Evolutionary conservation across 1,140 invertebrate species (phyloP), one percentile per base, ranked within the genome.

Genomic region (Acromyrmex heyeri): DNA sequence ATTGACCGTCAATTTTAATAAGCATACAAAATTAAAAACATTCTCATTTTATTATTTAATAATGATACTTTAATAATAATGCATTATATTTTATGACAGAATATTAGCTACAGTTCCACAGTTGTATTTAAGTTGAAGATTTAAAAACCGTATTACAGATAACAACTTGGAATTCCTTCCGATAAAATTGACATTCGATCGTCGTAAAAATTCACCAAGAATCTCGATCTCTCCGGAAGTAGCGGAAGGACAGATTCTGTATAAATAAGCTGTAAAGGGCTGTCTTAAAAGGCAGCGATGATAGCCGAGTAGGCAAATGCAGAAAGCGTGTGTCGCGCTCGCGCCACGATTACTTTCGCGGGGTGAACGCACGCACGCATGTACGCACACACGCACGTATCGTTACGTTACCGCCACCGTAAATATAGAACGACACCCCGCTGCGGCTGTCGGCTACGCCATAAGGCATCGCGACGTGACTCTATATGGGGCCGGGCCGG

Each of bases 361-460:
- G 77, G 77, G 64, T 59, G 62, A 86, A 81, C 53, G 85, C 48
- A 86, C 62, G 64, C 24, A 73, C 7, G 76, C 24, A 34, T 27
- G 61, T 24, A 79, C 10, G 61, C 30, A 61, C 24, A n/a, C 59
- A 53, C 18, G 69, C 62, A 38, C 44, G 76, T 44, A 79, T 79
- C 67, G 79, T 79, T 82, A 72, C 53, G 38, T 83, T 82, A 70
- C 67, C 73, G 48, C 38, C 38, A 69, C 55, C 69, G 79, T 87
- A 87, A 87, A 87, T 87, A 85, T 87, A 87, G 86, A 87, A 87
- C 69, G 69, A 85, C 59, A 85, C 69, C 69, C 86, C 50, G 86
- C 79, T 73, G 48, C 65, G 86, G 21, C 67, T 67, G 61, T 14
- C 44, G 69, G 14, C 79, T 50, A 81, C 18, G 78, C 64, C 77